Evolutionary conservation across 2,113 vertebrate genomes (phyloP), one percentile per base, ranked within the genome.

Genomic region (Barbus barbus): DNA sequence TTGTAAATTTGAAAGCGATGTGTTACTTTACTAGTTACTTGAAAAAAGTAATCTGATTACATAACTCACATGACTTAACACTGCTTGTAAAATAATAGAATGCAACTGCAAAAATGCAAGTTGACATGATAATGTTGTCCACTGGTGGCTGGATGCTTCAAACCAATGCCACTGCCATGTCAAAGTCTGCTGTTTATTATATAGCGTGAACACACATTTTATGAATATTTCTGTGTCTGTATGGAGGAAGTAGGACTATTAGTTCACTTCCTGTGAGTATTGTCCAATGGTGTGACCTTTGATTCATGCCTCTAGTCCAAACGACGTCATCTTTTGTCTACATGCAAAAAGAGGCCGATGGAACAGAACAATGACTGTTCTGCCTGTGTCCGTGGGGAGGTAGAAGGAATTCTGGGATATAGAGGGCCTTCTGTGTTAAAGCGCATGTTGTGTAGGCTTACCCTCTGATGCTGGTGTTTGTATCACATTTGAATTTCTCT

Each of bases 221-320:
- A n/a, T 65, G 56, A 79, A 46, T 65, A 24, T 38, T 38, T 61
- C 51, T 60, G n/a, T 41, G 53, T 90, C 85, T 69, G 33, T 82
- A 65, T 44, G 24, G 87, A 84, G 92, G 86, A 86, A 89, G 74
- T 33, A 51, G 24, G n/a, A 33, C 93, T n/a, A n/a, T n/a, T n/a
- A n/a, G n/a, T n/a, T n/a, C n/a, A n/a, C n/a, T n/a, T n/a, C n/a
- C 93, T 93, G 89, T 92, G 78, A 90, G 90, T 89, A 93, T 93
- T 92, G 90, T 91, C 89, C 86, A 91, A 91, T 90, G 91, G 89
- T 90, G 91, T 91, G 93, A 93, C 93, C 92, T 92, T 90, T 90
- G 84, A 92, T 91, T 89, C 87, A 83, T 83, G 86, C 74, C 88
- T 85, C 87, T 86, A 84, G 2, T 33, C 89, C 90, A 89, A 89